Percentiles rank a stretch among this genome's conserved stretches.
Conservation (phyloP, 2,888 invertebrate genomes). For the Villa cingulata region DNA sequence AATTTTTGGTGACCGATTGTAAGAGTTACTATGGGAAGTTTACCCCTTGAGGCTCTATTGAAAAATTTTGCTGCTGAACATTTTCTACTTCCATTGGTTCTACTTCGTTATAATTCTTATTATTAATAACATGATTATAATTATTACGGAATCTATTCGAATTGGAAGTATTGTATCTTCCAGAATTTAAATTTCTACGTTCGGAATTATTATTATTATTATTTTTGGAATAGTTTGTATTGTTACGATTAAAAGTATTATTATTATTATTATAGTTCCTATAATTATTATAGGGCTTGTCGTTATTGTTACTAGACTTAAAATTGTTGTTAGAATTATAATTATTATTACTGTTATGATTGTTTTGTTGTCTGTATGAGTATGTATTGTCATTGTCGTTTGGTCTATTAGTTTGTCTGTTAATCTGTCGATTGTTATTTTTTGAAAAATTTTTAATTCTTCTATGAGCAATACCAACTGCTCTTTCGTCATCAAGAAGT, state of each 20-base stretch:
- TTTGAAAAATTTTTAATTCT: neutral
- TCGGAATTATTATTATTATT: neutral
- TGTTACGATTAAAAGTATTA: no score
- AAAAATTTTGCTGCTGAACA: no score
- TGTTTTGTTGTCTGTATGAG: no score
- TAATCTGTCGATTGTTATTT: neutral
- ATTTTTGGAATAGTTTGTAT: neutral
- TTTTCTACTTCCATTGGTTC: no score
- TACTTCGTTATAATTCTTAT: neutral
- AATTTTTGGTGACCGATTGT: neutral
- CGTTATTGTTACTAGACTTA: no score
- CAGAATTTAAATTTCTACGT: no score
- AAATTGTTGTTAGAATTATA: no score
- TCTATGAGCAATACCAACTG: no score
- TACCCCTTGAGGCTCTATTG: neutral
- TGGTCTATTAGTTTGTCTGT: neutral
- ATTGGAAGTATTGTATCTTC: neutral
- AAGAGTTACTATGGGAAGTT: constrained; percentile 1
- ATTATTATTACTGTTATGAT: no score
- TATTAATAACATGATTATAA: neutral
- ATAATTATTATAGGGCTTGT: no score
- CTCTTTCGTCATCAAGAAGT: neutral
- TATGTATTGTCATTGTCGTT: no score
- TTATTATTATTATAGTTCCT: no score
- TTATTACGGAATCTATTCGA: neutral